Evolutionary conservation across 2,113 vertebrate species (phyloP), one percentile per base, ranked within the genome.

Genomic region (Chamaea fasciata): DNA sequence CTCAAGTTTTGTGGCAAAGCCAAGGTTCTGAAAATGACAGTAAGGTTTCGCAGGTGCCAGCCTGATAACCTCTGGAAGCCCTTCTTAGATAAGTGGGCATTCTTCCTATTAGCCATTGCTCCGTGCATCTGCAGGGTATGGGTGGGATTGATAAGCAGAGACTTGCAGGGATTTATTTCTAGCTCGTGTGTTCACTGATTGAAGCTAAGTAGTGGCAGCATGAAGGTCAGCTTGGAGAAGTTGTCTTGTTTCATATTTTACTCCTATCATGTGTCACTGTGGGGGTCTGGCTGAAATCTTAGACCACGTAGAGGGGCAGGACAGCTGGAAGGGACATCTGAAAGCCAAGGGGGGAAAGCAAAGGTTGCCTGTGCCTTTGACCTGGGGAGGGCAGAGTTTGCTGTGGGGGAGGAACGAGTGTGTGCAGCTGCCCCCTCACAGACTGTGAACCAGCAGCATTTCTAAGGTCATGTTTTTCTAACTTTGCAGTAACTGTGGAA

Each of bases 101-200:
- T 87, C 24, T 82, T 85, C 15, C 59, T 53, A 0, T 57, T 23
- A 31, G 49, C 35, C 13, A 11, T 4, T 68, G 44, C 65, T 82
- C 41, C 10, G 70, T 13, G 56, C 18, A 7, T 10, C 26, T 85
- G 75, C 31, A 30, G 57, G 42, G 37, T 4, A 2, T 63, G 92
- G 86, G 13, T 26, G 39, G 47, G 13, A 16, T 69, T 84, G 92
- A 92, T 94, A 92, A 53, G 30, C 22, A 18, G 52, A 35, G 85
- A 68, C 57, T 8, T 75, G 90, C 88, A 90, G 86, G 44, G 93
- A 75, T 95, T 97, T 94, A 73, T 94, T 94, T 94, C 64, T 37
- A 28, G 73, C 52, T 13, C 23, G 11, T 4, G 1, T 46, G 26
- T 77, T 77, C 56, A 11, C 55, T 74, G 83, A 11, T 59, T 42